Evolutionary conservation across 1,140 invertebrate genomes (phyloP), one percentile per base, ranked within the genome.

Genomic region (Manduca sexta): DNA sequence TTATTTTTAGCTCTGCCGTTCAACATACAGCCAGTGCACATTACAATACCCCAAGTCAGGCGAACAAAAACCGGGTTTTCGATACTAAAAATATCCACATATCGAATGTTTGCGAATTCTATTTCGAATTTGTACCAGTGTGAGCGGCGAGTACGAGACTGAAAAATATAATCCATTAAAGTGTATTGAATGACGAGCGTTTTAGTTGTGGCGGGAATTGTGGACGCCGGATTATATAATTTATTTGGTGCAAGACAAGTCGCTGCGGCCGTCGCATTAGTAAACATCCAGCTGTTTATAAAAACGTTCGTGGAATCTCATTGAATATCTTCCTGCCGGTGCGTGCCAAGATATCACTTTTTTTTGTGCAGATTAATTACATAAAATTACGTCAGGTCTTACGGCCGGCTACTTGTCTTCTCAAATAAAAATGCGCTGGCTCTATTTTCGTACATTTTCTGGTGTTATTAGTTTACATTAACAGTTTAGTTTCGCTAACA

Each of bases 91-190:
- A 84, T 84, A 84, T 66, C 71, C 69, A 63, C 71, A 69, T 82
- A 84, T 84, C 78, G 70, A 79, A 82, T 84, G 81, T 84, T 82
- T 82, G 76, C 73, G 67, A 79, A 78, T 70, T 78, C 78, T 84
- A 84, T 84, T 84, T 84, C 73, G 57, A 74, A 77, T 67, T 74
- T 69, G 67, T 75, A 76, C 55, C 49, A 70, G 59, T 76, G 67
- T 70, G 56, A 55, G 57, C 15, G 55, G 58, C 54, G 62, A 57
- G 58, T 57, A 46, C 56, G 15, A 53, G 45, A 37, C 60, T 37
- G 26, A 38, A 40, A 49, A 45, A 49, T 14, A 55, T 55, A 55
- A 60, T 69, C 38, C 50, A 26, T 26, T 26, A 8, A 8, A 26
- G 21, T 26, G 21, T 5, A 26, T 26, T 26, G 21, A 26, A 5